A percentile compares a stretch with the other conserved stretches of the same genome.
These are phyloP conservation scores for Xenopus petersii DNA, from an alignment of 2,797 vertebrate species.

Conservation along the genomic window DNA sequence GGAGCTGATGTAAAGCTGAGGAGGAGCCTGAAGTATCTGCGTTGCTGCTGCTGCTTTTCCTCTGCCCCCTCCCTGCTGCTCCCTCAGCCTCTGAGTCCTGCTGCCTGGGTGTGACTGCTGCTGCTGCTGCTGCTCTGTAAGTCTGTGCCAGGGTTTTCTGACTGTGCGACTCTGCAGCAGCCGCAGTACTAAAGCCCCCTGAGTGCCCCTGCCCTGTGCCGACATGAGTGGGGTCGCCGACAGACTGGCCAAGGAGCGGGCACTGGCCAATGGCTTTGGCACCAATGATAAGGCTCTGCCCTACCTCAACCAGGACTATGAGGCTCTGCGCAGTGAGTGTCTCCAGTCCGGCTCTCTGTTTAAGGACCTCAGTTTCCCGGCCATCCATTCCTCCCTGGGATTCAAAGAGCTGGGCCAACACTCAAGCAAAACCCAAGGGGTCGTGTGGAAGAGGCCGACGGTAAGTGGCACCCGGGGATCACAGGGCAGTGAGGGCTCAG, in stretches of 20 bases:
- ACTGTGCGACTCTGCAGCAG: too few species aligned
- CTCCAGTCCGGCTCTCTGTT: conserved; percentile 71
- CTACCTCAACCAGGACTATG: conserved; percentile 80
- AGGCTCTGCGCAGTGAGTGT: conserved; percentile 65
- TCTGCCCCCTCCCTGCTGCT: neutral
- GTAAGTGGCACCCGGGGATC: conserved; percentile 55
- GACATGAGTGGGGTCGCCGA: conserved; percentile 79
- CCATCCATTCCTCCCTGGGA: conserved; percentile 73
- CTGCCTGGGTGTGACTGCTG: neutral
- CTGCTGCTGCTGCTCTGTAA: neutral
- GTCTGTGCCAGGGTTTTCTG: neutral
- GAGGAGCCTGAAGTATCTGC: too few species aligned
- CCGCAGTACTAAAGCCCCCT: neutral
- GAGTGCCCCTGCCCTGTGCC: neutral
- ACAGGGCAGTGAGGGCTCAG: too few species aligned
- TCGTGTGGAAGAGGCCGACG: conserved; percentile 82
- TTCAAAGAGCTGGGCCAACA: conserved; percentile 79
- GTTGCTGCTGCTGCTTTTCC: neutral
- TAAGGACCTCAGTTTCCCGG: conserved; percentile 78
- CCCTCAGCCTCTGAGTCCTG: neutral
- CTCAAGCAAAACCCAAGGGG: conserved; percentile 77
- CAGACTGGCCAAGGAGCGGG: conserved; percentile 72
- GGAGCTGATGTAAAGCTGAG: too few species aligned
- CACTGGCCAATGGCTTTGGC: conserved; percentile 74
- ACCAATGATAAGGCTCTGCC: conserved; percentile 71